Evolutionary conservation across 2,797 vertebrate species (phyloP), one percentile per base, ranked within the genome.

Genomic region (Clarias platycephalus): DNA sequence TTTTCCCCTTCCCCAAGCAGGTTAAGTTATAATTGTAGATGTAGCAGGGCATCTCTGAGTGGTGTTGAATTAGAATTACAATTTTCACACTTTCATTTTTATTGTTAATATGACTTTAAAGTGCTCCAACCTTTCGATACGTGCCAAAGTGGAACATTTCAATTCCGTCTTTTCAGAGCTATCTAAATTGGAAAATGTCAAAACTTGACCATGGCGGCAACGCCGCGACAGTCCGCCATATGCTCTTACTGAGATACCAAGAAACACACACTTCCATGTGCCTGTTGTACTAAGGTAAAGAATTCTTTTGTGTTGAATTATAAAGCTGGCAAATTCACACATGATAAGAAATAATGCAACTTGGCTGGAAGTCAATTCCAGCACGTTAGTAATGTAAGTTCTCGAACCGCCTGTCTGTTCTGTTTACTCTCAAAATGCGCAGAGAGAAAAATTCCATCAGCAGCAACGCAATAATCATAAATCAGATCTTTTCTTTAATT

Each of bases 311-410:
- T 40, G 13, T n/a, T 78, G n/a, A 37, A 77, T 77, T 77, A 24
- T 60, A 62, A 62, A 78, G 57, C 57, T n/a, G 75, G 31, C 49
- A 78, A 62, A n/a, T n/a, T 22, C 37, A 16, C 16, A 55, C 12
- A 49, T 31, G 53, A 76, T 31, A n/a, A 79, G 22, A 13, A 60
- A 62, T 70, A 68, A 18, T 76, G 63, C 63, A 77, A 86, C 44
- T 85, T 72, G 83, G 63, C 74, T 70, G 37, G 53, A 72, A 74
- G 53, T 83, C 71, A 53, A 76, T 53, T 83, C 28, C n/a, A 62
- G 34, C 37, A 28, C 31, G 49, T 82, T 64, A 34, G n/a, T 34
- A 49, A 16, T 55, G 20, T 34, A 75, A 8, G 22, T 49, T 76
- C 15, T 66, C 0, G 5, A 37, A 37, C 71, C 76, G 60, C 4